A percentile compares a stretch with the other conserved stretches of the same genome.
These are phyloP conservation scores for Arion vulgaris DNA, from an alignment of 1,140 invertebrate species.

Conservation along the genomic window DNA sequence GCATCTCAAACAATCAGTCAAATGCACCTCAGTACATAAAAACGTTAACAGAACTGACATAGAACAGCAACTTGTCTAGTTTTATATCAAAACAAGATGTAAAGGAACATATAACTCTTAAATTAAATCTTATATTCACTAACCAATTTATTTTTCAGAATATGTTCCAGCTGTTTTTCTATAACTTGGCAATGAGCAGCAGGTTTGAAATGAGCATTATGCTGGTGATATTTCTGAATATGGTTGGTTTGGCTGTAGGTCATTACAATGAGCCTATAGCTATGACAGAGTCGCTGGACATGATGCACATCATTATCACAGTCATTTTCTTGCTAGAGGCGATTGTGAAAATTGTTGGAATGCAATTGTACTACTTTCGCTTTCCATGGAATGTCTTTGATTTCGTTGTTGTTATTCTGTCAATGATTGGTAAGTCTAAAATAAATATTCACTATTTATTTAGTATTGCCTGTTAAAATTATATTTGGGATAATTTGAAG, in stretches of 20 bases:
- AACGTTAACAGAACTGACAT: too few species aligned
- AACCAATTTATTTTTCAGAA: slow-evolving; percentile 77
- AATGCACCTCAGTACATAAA: too few species aligned
- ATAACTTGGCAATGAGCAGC: slow-evolving; percentile 93
- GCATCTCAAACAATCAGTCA: too few species aligned
- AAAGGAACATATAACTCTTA: too few species aligned
- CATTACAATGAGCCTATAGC: slow-evolving; percentile 90
- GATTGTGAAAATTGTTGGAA: slow-evolving; percentile 93
- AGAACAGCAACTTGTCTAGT: too few species aligned
- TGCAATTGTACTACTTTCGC: slow-evolving; percentile 94
- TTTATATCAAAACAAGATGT: too few species aligned
- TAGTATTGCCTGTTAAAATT: too few species aligned
- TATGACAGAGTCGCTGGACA: slow-evolving; percentile 91
- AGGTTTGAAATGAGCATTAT: slow-evolving; percentile 96
- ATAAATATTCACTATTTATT: too few species aligned
- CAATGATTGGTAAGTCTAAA: slow-evolving; percentile 81
- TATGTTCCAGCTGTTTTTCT: slow-evolving; percentile 94
- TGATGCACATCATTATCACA: slow-evolving; percentile 96
- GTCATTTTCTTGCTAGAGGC: slow-evolving; percentile 94
- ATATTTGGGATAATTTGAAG: too few species aligned
- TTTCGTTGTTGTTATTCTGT: slow-evolving; percentile 91
- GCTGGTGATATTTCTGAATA: slow-evolving; percentile 94
- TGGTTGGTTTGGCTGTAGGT: slow-evolving; percentile 95
- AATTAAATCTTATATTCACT: too few species aligned
- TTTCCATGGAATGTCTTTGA: slow-evolving; percentile 97